phyloP scores from a whole-genome alignment of 2,888 invertebrate genomes.

The Hemicrepidius hirtus region DNA sequence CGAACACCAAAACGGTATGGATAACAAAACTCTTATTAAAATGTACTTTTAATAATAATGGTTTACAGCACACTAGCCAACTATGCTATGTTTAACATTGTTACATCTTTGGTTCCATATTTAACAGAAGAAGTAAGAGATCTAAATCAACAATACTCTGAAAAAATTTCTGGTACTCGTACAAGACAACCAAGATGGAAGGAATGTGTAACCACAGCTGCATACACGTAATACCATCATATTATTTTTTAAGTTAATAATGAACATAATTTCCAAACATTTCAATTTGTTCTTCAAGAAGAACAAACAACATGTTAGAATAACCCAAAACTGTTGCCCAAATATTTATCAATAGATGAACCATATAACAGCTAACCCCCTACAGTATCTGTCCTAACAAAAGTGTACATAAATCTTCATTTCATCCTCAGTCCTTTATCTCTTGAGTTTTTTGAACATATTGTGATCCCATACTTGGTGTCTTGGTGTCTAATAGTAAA shows the following conservation, averaged over 20 bases:
- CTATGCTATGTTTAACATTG: constrained; percentile 85
- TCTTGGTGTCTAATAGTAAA: too few species aligned
- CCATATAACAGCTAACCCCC: too few species aligned
- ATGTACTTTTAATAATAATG: background rate
- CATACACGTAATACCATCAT: constrained; percentile 76
- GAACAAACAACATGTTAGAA: too few species aligned
- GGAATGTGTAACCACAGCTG: constrained; percentile 88
- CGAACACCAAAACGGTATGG: constrained; percentile 73
- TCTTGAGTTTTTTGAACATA: too few species aligned
- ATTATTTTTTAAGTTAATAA: background rate
- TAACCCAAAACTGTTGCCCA: too few species aligned
- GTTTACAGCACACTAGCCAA: constrained; percentile 79
- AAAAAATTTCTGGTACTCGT: constrained; percentile 62
- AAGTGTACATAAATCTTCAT: too few species aligned
- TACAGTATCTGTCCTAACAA: too few species aligned
- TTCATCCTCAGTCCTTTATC: too few species aligned
- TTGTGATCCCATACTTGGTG: too few species aligned
- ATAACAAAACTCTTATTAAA: background rate
- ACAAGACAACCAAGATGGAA: constrained; percentile 89
- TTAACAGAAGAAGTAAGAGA: constrained; percentile 34
- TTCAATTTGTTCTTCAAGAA: too few species aligned
- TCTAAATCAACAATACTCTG: background rate
- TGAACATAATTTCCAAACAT: constrained; percentile 24
- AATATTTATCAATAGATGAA: too few species aligned
- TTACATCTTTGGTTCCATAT: constrained; percentile 64